Evolutionary conservation across 2,888 invertebrate genomes (phyloP).

Genomic region (Watsonalla binaria): DNA sequence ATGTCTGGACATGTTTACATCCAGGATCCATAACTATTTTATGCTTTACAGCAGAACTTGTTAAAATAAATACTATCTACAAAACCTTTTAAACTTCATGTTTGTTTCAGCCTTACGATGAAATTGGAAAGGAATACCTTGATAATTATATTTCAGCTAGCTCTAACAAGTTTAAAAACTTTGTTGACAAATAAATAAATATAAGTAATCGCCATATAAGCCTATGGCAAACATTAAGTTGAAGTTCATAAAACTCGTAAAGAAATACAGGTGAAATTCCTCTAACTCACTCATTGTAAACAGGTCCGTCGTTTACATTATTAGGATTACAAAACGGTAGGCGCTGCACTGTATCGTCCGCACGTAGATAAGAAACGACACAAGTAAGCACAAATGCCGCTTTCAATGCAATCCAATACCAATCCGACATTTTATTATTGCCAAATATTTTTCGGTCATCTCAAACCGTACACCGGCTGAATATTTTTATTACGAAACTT

Average conservation of each 20-base stretch:
- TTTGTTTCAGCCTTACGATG: background rate
- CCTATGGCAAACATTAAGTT: slow-evolving; percentile 8
- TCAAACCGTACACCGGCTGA: slow-evolving; percentile 42
- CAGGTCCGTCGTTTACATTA: slow-evolving; percentile 42
- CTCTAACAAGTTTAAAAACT: background rate
- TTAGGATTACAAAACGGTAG: slow-evolving; percentile 71
- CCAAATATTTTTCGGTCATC: slow-evolving; percentile 63
- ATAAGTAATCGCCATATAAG: background rate
- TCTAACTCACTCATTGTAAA: slow-evolving; percentile 58
- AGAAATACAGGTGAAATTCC: slow-evolving; percentile 4
- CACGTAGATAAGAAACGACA: slow-evolving; percentile 53
- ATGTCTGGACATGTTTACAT: too few species aligned
- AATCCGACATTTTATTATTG: slow-evolving; percentile 66
- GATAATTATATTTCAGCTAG: background rate
- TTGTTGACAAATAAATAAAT: background rate
- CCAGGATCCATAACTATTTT: too few species aligned
- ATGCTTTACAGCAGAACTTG: too few species aligned
- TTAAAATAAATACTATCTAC: too few species aligned
- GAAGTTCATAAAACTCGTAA: background rate
- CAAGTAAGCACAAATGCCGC: slow-evolving; percentile 54
- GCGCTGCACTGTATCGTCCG: slow-evolving; percentile 63
- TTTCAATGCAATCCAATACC: slow-evolving; percentile 67
- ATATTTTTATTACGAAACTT: slow-evolving; percentile 55
- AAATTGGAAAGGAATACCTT: background rate
- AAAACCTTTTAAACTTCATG: too few species aligned